These are phyloP conservation scores for Suncus etruscus DNA, from an alignment of 2,113 vertebrate genomes.

Conservation along the genomic window DNA sequence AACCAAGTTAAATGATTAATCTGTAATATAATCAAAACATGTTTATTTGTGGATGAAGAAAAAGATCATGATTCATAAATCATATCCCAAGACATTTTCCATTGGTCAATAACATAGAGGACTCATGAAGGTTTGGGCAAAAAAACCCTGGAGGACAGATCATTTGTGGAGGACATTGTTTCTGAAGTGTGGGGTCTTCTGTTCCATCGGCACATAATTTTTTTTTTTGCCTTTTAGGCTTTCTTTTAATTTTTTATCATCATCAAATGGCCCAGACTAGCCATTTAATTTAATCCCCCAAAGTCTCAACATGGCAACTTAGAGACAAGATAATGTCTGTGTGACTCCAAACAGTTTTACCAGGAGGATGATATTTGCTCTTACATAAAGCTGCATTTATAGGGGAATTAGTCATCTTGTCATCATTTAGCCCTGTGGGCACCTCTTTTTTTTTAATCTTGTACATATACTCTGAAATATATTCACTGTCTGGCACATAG, in stretches of 20 bases:
- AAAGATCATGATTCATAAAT: too few species aligned
- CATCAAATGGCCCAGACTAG: not conserved
- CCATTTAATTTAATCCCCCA: not conserved
- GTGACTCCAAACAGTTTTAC: not conserved
- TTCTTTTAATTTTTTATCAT: not conserved
- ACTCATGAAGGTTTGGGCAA: not conserved
- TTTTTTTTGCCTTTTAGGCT: too few species aligned
- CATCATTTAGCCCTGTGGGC: not conserved
- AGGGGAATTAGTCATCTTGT: too few species aligned
- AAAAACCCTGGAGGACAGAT: not conserved
- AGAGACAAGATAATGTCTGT: too few species aligned
- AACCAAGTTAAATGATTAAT: too few species aligned
- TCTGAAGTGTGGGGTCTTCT: too few species aligned
- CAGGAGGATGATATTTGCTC: not conserved
- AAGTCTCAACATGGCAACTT: not conserved
- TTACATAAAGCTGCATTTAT: not conserved
- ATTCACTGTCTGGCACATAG: not conserved
- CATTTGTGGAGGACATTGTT: not conserved
- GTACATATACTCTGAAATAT: not conserved
- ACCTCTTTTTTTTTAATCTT: not conserved
- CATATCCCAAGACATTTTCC: too few species aligned
- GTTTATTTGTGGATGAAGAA: too few species aligned
- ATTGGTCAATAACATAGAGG: not conserved
- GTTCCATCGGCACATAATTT: too few species aligned
- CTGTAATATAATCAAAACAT: not conserved